phyloP scores from a whole-genome alignment of 1,140 invertebrate genomes.

The Zaprionus vittiger region DNA sequence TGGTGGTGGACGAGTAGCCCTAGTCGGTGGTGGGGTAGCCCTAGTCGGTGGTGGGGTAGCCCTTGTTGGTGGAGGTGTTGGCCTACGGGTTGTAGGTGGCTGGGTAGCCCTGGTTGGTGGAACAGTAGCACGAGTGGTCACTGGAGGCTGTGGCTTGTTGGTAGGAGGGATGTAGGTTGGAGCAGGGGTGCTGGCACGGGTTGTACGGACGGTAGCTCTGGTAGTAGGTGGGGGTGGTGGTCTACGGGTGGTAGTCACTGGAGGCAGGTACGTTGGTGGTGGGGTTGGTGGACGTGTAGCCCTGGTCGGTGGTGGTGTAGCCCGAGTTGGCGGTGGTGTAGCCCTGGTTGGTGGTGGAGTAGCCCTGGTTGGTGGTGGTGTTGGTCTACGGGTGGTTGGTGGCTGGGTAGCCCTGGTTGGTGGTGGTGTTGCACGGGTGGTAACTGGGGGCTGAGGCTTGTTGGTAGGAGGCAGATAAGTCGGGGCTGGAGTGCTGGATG shows the following conservation, averaged over 20 bases:
- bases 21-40: conserved; percentile 44
- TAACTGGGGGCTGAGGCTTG: conserved; percentile 38
- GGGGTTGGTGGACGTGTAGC: conserved; percentile 44
- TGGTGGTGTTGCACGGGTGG: conserved; percentile 10
- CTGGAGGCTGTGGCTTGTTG: conserved; percentile 35
- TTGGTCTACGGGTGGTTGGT: conserved; percentile 28
- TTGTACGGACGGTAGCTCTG: conserved; percentile 21
- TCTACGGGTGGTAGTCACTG: conserved; percentile 37
- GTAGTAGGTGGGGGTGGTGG: conserved; percentile 45
- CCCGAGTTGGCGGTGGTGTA: conserved; percentile 34
- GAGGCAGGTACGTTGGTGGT: conserved; percentile 49
- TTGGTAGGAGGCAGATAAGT: conserved; percentile 51
- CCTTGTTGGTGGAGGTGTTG: conserved; percentile 30
- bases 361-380: conserved; percentile 23
- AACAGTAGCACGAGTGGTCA: conserved; percentile 32
- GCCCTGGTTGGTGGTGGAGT: conserved; percentile 41
- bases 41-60: conserved; percentile 47
- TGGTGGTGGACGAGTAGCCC: conserved; percentile 18
- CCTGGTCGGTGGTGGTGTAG: conserved; percentile 45
- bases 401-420: conserved; percentile 35
- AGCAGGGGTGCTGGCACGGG: conserved; percentile 31
- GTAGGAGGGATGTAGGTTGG: conserved; percentile 50
- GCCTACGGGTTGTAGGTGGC: conserved; percentile 28
- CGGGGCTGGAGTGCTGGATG: conserved; percentile 35
- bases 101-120: conserved; percentile 46